These are phyloP conservation scores for Palythoa grandiflora DNA, from an alignment of 92 coral and sea anemone species.

Conservation along the genomic window DNA sequence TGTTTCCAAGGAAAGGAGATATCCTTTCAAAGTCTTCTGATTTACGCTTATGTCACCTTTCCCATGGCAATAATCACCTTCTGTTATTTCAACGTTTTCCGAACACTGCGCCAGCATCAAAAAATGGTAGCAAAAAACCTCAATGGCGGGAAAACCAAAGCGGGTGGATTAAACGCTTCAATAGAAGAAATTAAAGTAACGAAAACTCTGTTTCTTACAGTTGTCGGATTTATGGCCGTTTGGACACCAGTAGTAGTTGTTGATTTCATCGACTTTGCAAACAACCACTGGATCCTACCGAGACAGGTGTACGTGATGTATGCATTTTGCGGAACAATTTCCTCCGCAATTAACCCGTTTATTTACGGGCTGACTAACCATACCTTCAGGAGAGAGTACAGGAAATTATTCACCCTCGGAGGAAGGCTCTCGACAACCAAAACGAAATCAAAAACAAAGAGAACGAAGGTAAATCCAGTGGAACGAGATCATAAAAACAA, in stretches of 20 bases:
- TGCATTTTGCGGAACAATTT: conserved; percentile 49
- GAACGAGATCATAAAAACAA: not conserved
- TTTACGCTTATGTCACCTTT: conserved; percentile 53
- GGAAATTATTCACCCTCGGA: conserved; percentile 8
- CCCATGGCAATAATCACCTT: conserved; percentile 55
- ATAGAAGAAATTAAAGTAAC: conserved; percentile 63
- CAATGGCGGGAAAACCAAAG: not conserved
- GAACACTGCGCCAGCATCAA: conserved; percentile 56
- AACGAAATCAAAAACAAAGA: not conserved
- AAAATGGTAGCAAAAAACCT: conserved; percentile 8
- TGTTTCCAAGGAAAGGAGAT: conserved; percentile 62
- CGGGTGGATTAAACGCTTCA: not conserved
- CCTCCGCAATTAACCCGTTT: conserved; percentile 60
- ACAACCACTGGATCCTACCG: conserved; percentile 55
- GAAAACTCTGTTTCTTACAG: conserved; percentile 59
- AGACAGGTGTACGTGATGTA: conserved; percentile 73
- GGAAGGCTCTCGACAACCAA: not conserved
- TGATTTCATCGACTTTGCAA: conserved; percentile 60
- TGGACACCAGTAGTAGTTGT: conserved; percentile 63
- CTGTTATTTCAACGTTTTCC: conserved; percentile 61
- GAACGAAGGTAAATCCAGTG: not conserved
- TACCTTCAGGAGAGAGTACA: conserved; percentile 58
- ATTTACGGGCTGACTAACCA: conserved; percentile 56
- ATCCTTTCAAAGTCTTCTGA: conserved; percentile 47
- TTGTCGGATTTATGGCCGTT: conserved; percentile 58